A percentile compares a stretch with the other conserved stretches of the same genome.
Conservation (phyloP, 2,797 vertebrate genomes). For the Acanthurus lineatus region DNA sequence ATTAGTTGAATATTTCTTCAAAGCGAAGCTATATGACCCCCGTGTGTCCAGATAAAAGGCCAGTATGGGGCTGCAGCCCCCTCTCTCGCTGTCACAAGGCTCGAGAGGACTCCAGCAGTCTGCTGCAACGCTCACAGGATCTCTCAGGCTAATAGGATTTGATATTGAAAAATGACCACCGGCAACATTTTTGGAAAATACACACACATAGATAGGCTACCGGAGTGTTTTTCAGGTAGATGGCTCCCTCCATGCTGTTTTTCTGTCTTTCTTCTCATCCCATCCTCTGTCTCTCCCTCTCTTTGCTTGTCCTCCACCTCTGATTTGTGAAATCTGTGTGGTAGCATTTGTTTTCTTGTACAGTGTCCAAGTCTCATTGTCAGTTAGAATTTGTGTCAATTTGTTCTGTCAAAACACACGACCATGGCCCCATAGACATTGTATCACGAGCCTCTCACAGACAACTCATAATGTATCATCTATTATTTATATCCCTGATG, state of each 20-base stretch:
- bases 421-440: constrained; percentile 62
- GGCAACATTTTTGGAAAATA: constrained; percentile 75
- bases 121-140: constrained; percentile 72
- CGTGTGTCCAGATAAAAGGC: constrained; percentile 86
- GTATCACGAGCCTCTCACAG: constrained; percentile 76
- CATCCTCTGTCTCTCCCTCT: constrained; percentile 21
- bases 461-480: constrained; percentile 83
- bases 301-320: constrained; percentile 22
- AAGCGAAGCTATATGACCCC: constrained; percentile 87
- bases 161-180: constrained; percentile 86
- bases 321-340: constrained; percentile 40
- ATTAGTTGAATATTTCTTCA: constrained; percentile 91
- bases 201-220: constrained; percentile 56
- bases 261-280: constrained; percentile 15
- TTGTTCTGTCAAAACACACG: constrained; percentile 40
- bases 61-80: constrained; percentile 79
- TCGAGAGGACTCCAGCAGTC: constrained; percentile 86
- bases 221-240: constrained; percentile 62
- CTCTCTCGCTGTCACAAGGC: constrained; percentile 72
- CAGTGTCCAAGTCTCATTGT: constrained; percentile 41
- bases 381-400: constrained; percentile 52
- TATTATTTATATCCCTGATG: constrained; percentile 85
- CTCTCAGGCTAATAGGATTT: constrained; percentile 88
- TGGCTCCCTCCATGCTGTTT: constrained; percentile 21
- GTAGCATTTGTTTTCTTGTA: constrained; percentile 33